Base-by-base conservation (phyloP, 2,888 invertebrate species). In the Caradrina kadenii region DNA sequence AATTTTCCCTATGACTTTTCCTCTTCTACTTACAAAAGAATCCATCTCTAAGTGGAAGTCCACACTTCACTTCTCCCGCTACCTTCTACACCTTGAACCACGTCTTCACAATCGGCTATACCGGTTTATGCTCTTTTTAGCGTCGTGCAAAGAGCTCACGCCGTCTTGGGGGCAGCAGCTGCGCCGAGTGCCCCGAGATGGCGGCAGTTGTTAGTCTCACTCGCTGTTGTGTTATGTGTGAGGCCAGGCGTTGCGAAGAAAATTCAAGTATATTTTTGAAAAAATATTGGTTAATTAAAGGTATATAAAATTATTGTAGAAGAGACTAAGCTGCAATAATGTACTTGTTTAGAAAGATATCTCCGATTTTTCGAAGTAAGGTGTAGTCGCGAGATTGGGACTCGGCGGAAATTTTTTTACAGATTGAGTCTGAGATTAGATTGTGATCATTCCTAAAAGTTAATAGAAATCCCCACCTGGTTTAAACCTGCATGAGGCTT, bases 101-200 rank as follows among this genome's bases (percentile, higher is more conserved):
- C 56, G 56, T 75, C 79, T 86, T 87, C 86, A 91, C 91, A 92
- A 90, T 91, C 91, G 91, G 85, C 88, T 89, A 88, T 89, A 88
- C 89, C 88, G 87, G 88, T 93, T 94, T 93, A 93, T 94, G 93
- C 93, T 92, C 93, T 94, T 94, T 94, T 94, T 94, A 94, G 92
- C 93, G 91, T 85, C 88, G 89, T 83, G 87, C 88, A 90, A 91
- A 92, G 89, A 91, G 92, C 90, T 89, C 90, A 89, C 93, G 90
- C 87, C 92, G 83, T 88, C 88, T 89, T 83, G 81, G 80, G 50
- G 84, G 82, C 85, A 85, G 81, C 90, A 90, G 89, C 90, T 91
- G 91, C 65, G 86, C 79, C 39, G 79, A 80, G 83, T 80, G 76
- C 86, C 79, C 74, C 80, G 81, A 79, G 73, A 77, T 76, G 80